Base-by-base conservation (phyloP, 1,140 invertebrate species). In the Neotoxoptera formosana region DNA sequence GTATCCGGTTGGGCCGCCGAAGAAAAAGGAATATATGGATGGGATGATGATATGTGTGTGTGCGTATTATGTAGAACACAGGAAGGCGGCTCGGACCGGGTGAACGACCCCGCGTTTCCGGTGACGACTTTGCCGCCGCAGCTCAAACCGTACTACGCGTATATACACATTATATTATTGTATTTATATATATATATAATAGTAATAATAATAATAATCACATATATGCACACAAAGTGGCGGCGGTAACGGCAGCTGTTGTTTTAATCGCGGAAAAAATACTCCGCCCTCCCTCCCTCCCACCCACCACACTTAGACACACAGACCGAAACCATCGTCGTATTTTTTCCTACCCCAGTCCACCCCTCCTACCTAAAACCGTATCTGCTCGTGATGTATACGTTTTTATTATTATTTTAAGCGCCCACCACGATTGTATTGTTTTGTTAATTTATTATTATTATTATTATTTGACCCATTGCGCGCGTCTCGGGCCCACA, bases 101-200 rank as follows among this genome's bases (percentile, higher is more conserved):
- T 91, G 67, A 91, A 91, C 90, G 90, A 91, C 56, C 90, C 60
- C 90, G 47, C 67, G 90, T 91, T 91, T 91, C 90, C 90, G 90
- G 90, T 91, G 90, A 91, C 90, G 90, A 91, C 90, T 91, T 91
- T 91, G 90, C 53, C 60, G 89, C 51, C 89, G 89, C n/a, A n/a
- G 21, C 90, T 91, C 90, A 47, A 91, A 91, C 90, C 67, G 20
- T 34, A 48, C 36, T n/a, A 41, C 41, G n/a, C n/a, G n/a, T n/a
- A n/a, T n/a, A n/a, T n/a, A n/a, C n/a, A n/a, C n/a, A n/a, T n/a
- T n/a, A 41, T 67, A 67, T 67, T 67, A 67, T 67, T 67, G 30
- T 67, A 30, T n/a, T 60, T 67, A 67, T 67, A 67, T 67, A 67
- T 67, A n/a, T n/a, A n/a, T n/a, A n/a, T n/a, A n/a, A n/a, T n/a